Percentiles rank a stretch among this genome's conserved stretches.
Evolutionary conservation across 2,888 invertebrate genomes (phyloP).

Genomic region (Halocaridina rubra): DNA sequence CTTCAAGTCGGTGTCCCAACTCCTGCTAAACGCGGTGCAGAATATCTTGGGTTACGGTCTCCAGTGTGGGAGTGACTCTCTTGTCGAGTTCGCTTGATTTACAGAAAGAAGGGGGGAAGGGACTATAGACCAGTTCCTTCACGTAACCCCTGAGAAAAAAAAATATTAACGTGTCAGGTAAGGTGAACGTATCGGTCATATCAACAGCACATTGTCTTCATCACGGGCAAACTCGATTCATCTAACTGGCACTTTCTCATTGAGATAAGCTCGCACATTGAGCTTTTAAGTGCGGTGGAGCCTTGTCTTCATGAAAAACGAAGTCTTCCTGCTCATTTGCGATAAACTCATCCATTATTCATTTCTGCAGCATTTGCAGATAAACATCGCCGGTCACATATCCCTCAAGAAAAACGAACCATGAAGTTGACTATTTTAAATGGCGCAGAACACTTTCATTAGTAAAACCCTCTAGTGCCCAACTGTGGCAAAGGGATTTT

Average conservation of each 20-base stretch:
- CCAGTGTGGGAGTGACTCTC: not conserved
- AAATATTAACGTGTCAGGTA: too few relatives aligned
- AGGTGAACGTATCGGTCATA: not conserved
- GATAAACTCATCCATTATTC: not conserved
- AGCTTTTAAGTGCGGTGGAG: not conserved
- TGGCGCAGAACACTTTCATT: not conserved
- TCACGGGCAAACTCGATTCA: not conserved
- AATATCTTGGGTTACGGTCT: not conserved
- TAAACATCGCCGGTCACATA: not conserved
- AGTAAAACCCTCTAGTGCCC: not conserved
- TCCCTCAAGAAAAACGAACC: not conserved
- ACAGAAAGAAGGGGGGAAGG: not conserved
- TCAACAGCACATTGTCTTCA: slow-evolving; percentile 10
- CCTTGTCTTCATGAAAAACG: not conserved
- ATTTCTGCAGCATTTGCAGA: not conserved
- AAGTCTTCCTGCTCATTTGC: not conserved
- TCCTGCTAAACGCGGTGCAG: not conserved
- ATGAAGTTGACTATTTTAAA: not conserved
- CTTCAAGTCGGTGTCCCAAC: too few relatives aligned
- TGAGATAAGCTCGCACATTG: not conserved
- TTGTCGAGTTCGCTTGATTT: not conserved
- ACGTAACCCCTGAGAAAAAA: not conserved
- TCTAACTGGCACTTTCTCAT: not conserved
- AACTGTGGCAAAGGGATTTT: not conserved
- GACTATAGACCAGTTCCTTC: too few relatives aligned